Conservation (phyloP, 2,797 vertebrate species). For the Taenioides sp. region DNA sequence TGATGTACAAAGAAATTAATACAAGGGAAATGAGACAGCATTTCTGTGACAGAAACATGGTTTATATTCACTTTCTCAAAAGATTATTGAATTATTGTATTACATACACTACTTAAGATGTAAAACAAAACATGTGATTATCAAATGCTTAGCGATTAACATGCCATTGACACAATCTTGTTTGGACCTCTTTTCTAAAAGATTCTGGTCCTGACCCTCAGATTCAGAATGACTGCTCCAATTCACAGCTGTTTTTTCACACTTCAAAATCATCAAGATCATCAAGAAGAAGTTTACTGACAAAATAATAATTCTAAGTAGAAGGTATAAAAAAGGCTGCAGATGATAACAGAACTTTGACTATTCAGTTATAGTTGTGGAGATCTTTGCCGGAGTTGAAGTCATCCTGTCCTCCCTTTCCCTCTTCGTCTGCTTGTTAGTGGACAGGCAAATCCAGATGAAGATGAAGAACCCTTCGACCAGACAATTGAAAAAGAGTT, state of each 20-base stretch:
- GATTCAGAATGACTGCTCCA: too few relatives aligned
- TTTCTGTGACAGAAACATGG: not conserved
- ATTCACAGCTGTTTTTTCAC: too few relatives aligned
- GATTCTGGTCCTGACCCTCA: too few relatives aligned
- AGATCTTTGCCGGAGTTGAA: slow-evolving; percentile 6
- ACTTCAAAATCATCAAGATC: too few relatives aligned
- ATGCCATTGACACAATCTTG: too few relatives aligned
- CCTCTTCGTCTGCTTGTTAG: slow-evolving; percentile 36
- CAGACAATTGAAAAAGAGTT: not conserved
- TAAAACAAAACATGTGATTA: too few relatives aligned
- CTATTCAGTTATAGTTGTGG: not conserved
- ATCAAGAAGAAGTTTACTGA: too few relatives aligned
- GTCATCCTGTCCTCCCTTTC: slow-evolving; percentile 1
- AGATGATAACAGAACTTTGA: not conserved
- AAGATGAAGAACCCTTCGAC: slow-evolving; percentile 63
- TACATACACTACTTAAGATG: too few relatives aligned
- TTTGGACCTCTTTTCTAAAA: too few relatives aligned
- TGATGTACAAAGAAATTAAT: not conserved
- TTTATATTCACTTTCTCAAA: not conserved
- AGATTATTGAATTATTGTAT: not conserved
- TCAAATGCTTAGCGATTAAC: too few relatives aligned
- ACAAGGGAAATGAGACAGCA: not conserved
- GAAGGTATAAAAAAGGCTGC: not conserved
- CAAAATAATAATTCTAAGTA: too few relatives aligned
- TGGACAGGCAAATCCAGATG: slow-evolving; percentile 57